A percentile compares a stretch with the other conserved stretches of the same genome.
Conservation (phyloP, 64 coral and sea anemone genomes). For the Montipora cactus region DNA sequence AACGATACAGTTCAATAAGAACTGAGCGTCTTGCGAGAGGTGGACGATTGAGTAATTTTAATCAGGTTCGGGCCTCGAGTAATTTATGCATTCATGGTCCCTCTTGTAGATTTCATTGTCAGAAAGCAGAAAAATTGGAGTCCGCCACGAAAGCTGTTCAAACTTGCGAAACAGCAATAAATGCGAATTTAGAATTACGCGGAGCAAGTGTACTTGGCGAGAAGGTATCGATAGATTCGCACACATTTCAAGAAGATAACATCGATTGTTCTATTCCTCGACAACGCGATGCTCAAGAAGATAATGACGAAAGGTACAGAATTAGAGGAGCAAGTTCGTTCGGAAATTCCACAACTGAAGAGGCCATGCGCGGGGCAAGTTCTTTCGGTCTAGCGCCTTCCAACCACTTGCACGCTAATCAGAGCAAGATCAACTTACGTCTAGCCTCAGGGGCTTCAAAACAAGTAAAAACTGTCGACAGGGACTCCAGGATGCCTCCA, state of each 20-base stretch:
- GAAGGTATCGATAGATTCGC: neutral
- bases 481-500: too few species aligned
- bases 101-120: conserved; percentile 6
- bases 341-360: neutral
- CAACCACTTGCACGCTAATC: neutral
- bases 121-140: neutral
- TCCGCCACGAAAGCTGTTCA: neutral
- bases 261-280: neutral
- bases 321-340: conserved; percentile 54
- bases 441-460: too few species aligned
- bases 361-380: neutral
- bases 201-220: conserved; percentile 15
- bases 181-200: neutral
- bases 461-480: too few species aligned
- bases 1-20: neutral
- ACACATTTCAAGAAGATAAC: neutral
- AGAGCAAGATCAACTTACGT: too few species aligned
- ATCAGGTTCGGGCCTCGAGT: conserved; percentile 35
- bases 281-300: neutral
- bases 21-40: conserved; percentile 21
- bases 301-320: neutral
- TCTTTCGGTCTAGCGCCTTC: neutral
- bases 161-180: neutral
- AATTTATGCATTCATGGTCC: conserved; percentile 40
- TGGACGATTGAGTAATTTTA: conserved; percentile 32